Percentiles rank a stretch among this genome's conserved stretches.
phyloP scores from a whole-genome alignment of 2,797 vertebrate species.

The Enteromius unitaeniatus region DNA sequence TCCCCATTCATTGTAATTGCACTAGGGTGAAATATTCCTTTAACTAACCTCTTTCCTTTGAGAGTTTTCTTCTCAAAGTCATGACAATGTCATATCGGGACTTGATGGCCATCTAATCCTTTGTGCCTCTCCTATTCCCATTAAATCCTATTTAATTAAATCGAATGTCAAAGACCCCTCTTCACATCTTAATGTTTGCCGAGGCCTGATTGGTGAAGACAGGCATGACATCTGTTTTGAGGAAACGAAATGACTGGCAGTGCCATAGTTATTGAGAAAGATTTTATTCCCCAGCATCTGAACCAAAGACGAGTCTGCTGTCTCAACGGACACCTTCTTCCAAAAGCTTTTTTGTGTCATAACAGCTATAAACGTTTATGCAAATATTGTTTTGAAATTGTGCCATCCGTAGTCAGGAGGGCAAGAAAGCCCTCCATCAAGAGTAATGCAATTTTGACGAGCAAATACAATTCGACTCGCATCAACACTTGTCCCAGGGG shows the following conservation, averaged over 20 bases:
- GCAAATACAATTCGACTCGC: slow-evolving; percentile 56
- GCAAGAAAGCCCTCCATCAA: slow-evolving; percentile 43
- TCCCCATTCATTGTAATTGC: slow-evolving; percentile 11
- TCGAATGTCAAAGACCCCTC: slow-evolving; percentile 70
- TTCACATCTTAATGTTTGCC: slow-evolving; percentile 65
- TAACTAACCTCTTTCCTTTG: slow-evolving; percentile 19
- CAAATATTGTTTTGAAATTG: slow-evolving; percentile 53
- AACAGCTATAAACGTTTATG: slow-evolving; percentile 47
- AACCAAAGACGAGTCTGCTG: not conserved
- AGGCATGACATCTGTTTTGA: slow-evolving; percentile 72
- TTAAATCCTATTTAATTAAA: slow-evolving; percentile 76
- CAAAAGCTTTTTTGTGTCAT: slow-evolving; percentile 22
- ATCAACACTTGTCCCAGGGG: slow-evolving; percentile 59
- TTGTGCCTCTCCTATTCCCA: slow-evolving; percentile 64
- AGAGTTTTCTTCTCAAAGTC: slow-evolving; percentile 49
- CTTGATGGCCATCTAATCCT: slow-evolving; percentile 65
- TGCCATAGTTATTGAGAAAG: slow-evolving; percentile 38
- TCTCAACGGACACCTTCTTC: not conserved
- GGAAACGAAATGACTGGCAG: slow-evolving; percentile 62
- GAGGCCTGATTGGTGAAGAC: slow-evolving; percentile 71
- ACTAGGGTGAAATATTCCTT: slow-evolving; percentile 26
- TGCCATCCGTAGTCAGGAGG: slow-evolving; percentile 15
- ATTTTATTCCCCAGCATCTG: slow-evolving; percentile 1
- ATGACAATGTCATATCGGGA: slow-evolving; percentile 41
- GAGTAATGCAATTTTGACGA: slow-evolving; percentile 49